Percentiles rank a stretch among this genome's conserved stretches.
These are phyloP conservation scores for Aphodius sticticus DNA, from an alignment of 2,888 invertebrate species.

Conservation along the genomic window DNA sequence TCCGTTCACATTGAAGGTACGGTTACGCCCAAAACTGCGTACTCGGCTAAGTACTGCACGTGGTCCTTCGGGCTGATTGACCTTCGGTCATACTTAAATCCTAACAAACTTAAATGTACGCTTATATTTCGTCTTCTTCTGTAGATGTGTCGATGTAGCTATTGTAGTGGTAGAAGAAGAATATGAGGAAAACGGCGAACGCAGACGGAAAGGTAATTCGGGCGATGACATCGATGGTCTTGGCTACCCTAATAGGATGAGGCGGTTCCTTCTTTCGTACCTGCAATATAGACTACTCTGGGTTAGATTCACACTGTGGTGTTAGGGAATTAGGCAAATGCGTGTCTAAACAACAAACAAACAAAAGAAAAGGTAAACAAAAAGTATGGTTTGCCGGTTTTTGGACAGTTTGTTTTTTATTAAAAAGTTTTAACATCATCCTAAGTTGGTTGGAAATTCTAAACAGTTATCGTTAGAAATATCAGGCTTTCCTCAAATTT, in stretches of 20 bases:
- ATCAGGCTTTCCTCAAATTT: too few relatives aligned
- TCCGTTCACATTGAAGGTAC: background rate
- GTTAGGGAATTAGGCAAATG: background rate
- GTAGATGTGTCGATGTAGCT: conserved; percentile 73
- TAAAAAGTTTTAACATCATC: too few relatives aligned
- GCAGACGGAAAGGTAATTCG: conserved; percentile 93
- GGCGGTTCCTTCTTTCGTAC: conserved; percentile 91
- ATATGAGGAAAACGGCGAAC: conserved; percentile 91
- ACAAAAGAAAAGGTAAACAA: conserved; percentile 11
- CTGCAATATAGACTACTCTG: conserved; percentile 72
- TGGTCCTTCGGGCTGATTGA: background rate
- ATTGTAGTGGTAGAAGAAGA: conserved; percentile 95
- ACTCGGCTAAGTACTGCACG: too few relatives aligned
- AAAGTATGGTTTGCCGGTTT: background rate
- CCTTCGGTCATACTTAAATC: background rate
- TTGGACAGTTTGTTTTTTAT: too few relatives aligned
- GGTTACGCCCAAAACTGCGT: background rate
- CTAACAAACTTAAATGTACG: background rate
- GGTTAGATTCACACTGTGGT: conserved; percentile 37
- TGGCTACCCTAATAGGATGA: conserved; percentile 91
- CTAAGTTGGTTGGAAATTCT: too few relatives aligned
- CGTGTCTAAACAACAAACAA: background rate
- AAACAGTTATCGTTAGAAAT: too few relatives aligned
- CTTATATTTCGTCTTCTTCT: conserved; percentile 12
- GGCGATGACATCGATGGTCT: conserved; percentile 94